phyloP scores from a whole-genome alignment of 1,140 invertebrate species.

The Cyclina sinensis region DNA sequence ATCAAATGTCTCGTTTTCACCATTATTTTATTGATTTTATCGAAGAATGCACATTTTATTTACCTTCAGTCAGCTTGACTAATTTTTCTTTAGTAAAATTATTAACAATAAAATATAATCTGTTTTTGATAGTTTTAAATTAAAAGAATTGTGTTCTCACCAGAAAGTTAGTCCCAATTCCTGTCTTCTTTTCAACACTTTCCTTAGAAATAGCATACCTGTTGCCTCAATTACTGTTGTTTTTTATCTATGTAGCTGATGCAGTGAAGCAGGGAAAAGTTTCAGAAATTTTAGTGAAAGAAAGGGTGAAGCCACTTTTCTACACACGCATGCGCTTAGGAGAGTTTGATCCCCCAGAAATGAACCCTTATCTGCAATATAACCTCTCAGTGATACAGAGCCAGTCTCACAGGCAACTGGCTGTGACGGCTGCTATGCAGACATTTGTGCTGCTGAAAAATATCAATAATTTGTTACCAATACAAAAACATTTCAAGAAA shows the following conservation, averaged over 20 bases:
- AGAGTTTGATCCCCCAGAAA: constrained; percentile 83
- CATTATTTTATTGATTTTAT: too few relatives aligned
- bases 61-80: too few relatives aligned
- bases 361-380: constrained; percentile 80
- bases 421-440: constrained; percentile 80
- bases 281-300: constrained; percentile 70
- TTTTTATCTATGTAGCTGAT: constrained; percentile 78
- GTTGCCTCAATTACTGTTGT: too few relatives aligned
- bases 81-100: too few relatives aligned
- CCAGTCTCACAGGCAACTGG: constrained; percentile 75
- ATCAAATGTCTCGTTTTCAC: too few relatives aligned
- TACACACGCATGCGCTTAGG: constrained; percentile 85
- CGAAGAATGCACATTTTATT: too few relatives aligned
- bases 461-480: constrained; percentile 73
- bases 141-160: too few relatives aligned
- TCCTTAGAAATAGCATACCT: too few relatives aligned
- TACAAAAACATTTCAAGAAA: constrained; percentile 66
- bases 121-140: too few relatives aligned
- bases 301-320: constrained; percentile 83
- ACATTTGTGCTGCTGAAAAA: constrained; percentile 85
- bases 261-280: constrained; percentile 78
- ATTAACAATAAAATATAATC: too few relatives aligned
- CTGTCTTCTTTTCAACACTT: too few relatives aligned
- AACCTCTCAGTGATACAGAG: constrained; percentile 78
- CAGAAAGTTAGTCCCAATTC: too few relatives aligned